Percentiles rank a stretch among this genome's conserved stretches.
phyloP scores from a whole-genome alignment of 2,113 vertebrate species.

The Phalacrocorax carbo region DNA sequence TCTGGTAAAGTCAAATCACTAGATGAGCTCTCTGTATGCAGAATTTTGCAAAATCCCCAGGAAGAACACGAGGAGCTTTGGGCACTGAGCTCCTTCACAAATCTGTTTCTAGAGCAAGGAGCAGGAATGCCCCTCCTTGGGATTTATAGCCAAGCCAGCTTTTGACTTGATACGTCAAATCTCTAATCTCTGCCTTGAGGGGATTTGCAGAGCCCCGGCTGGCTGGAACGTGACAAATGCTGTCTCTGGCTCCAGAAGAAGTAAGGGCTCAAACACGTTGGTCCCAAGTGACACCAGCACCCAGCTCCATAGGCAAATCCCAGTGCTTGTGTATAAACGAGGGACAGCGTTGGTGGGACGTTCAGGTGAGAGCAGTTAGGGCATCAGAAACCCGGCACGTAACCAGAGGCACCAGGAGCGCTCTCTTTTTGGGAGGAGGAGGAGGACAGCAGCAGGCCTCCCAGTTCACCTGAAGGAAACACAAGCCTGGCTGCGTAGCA shows the following conservation, averaged over 20 bases:
- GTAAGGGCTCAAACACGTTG: fast-evolving
- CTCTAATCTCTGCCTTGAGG: slow-evolving; percentile 35
- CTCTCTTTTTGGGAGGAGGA: neutral
- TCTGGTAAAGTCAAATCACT: neutral
- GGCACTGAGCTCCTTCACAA: neutral
- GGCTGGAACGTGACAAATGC: neutral
- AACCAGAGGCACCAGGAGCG: neutral
- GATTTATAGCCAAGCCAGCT: slow-evolving; percentile 12
- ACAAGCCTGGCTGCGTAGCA: neutral
- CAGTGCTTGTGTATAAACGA: fast-evolving
- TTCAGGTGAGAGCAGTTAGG: neutral
- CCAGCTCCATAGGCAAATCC: neutral
- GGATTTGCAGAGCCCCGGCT: neutral
- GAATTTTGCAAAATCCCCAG: neutral
- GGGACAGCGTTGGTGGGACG: neutral
- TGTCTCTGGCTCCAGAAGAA: neutral
- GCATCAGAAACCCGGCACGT: fast-evolving
- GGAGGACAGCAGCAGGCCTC: neutral
- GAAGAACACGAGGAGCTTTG: neutral
- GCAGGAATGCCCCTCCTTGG: neutral
- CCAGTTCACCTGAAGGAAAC: neutral
- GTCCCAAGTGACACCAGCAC: neutral
- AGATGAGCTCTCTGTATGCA: fast-evolving
- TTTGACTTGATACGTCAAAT: neutral
- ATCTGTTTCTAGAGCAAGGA: neutral